Evolutionary conservation across 2,797 vertebrate genomes (phyloP).

Genomic region (Leptodactylus fallax): DNA sequence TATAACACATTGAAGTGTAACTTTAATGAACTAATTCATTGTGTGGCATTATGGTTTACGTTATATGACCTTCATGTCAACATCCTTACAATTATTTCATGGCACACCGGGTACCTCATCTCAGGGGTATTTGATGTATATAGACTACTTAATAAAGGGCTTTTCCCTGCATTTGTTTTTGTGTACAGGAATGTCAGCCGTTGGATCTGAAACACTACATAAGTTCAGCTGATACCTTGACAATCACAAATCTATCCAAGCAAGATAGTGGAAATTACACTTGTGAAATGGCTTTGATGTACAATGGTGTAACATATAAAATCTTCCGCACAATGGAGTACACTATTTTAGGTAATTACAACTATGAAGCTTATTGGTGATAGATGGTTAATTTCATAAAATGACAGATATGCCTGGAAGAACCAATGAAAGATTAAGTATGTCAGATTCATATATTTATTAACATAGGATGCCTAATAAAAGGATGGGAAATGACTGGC

Average conservation of each 20-base stretch:
- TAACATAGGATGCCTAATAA: neutral
- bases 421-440: too few species aligned
- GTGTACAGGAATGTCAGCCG: slow-evolving; percentile 66
- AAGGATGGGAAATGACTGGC: neutral
- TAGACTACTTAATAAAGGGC: too few species aligned
- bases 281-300: slow-evolving; percentile 71
- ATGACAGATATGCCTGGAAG: too few species aligned
- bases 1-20: too few species aligned
- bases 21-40: too few species aligned
- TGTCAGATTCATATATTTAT: too few species aligned
- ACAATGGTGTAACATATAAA: slow-evolving; percentile 66
- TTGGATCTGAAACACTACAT: slow-evolving; percentile 66
- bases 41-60: too few species aligned
- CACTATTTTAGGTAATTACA: slow-evolving; percentile 66
- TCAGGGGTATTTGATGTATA: too few species aligned
- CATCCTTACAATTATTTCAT: too few species aligned
- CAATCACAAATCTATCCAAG: slow-evolving; percentile 64
- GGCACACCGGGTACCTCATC: too few species aligned
- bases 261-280: slow-evolving; percentile 78
- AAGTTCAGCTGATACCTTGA: slow-evolving; percentile 62
- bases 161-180: neutral
- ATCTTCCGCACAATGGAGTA: slow-evolving; percentile 71
- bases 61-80: too few species aligned
- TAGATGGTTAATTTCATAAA: too few species aligned
- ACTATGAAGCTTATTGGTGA: neutral